phyloP scores from a whole-genome alignment of 2,888 invertebrate genomes.

The Chymomyza caudatula region DNA sequence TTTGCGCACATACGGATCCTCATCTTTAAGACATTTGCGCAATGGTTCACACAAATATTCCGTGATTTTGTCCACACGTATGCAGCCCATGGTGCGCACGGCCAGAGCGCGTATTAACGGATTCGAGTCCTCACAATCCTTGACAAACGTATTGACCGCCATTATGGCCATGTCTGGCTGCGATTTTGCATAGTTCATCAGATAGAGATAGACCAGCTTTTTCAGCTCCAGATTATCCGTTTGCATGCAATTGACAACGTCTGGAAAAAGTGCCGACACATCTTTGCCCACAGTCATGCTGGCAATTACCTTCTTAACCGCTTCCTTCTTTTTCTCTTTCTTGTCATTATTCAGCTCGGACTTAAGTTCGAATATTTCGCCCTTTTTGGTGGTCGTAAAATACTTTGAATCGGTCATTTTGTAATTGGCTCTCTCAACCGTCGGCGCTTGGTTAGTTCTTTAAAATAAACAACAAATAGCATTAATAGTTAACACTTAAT shows the following conservation, averaged over 20 bases:
- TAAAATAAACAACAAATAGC: not conserved
- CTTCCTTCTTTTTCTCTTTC: constrained; percentile 99
- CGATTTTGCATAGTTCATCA: constrained; percentile 99
- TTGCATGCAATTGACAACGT: constrained; percentile 99
- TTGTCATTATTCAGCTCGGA: constrained; percentile 99
- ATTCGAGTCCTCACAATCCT: constrained; percentile 99
- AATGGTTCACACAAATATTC: constrained; percentile 99
- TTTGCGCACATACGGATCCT: constrained; percentile 98
- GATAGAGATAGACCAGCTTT: constrained; percentile 97
- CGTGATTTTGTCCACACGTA: constrained; percentile 99
- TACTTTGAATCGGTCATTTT: constrained; percentile 99
- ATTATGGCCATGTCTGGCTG: constrained; percentile 99
- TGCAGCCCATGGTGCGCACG: constrained; percentile 99
- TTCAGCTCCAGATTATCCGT: constrained; percentile 99
- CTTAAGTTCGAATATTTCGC: constrained; percentile 99
- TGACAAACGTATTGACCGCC: constrained; percentile 99
- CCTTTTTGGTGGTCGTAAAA: constrained; percentile 99
- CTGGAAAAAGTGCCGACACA: constrained; percentile 98
- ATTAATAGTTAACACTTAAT: not conserved
- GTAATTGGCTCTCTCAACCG: constrained; percentile 4
- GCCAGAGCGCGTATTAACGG: constrained; percentile 98
- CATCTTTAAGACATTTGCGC: constrained; percentile 95
- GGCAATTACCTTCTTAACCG: constrained; percentile 99
- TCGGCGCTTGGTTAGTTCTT: constrained; percentile 19
- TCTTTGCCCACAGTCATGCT: constrained; percentile 99